Conservation (phyloP, 1,140 invertebrate species). For the Drosophila rufa region DNA sequence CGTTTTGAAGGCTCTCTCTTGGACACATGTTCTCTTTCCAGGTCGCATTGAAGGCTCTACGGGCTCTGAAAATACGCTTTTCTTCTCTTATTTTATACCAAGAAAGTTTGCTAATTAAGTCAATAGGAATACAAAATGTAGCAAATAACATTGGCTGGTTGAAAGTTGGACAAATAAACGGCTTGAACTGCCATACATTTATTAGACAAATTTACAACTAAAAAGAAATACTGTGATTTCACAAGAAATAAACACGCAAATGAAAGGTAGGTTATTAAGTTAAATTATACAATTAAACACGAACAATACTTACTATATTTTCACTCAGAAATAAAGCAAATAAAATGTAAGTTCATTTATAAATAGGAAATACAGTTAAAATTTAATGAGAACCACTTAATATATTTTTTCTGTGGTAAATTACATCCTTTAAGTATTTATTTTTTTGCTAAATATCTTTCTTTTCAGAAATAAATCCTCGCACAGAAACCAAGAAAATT, state of each 20-base stretch:
- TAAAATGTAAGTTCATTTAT: too few species aligned
- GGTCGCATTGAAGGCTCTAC: not conserved
- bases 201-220: not conserved
- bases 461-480: not conserved
- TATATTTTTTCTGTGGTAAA: too few species aligned
- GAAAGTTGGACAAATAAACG: not conserved
- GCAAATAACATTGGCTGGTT: not conserved
- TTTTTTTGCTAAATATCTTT: not conserved
- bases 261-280: too few species aligned
- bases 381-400: too few species aligned
- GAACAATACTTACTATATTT: too few species aligned
- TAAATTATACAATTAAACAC: too few species aligned
- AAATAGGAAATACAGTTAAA: not conserved
- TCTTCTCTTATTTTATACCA: not conserved
- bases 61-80: not conserved
- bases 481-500: not conserved
- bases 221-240: too few species aligned
- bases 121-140: not conserved
- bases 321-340: too few species aligned
- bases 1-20: conserved; percentile 60
- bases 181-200: not conserved
- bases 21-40: conserved; percentile 10
- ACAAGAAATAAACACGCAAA: too few species aligned
- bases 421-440: not conserved
- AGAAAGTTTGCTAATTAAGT: conserved; percentile 15